Conservation (phyloP, 2,797 vertebrate species). For the Karalla daura region DNA sequence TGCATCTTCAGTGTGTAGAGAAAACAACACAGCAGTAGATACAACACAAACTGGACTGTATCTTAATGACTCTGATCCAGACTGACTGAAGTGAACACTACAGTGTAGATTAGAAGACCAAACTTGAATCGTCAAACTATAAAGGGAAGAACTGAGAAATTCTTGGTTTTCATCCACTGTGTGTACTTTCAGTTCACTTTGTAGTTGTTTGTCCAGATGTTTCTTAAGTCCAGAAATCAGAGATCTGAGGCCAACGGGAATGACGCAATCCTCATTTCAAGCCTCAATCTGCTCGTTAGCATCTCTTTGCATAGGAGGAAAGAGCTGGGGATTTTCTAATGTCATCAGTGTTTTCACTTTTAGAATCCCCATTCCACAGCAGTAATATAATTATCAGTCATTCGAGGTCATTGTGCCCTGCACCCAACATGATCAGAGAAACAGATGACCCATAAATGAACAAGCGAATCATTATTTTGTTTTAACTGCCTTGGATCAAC, state of each 20-base stretch:
- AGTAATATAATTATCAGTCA: not conserved
- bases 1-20: constrained; percentile 2
- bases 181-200: constrained; percentile 16
- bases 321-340: constrained; percentile 16
- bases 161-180: constrained; percentile 21
- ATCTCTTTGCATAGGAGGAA: constrained; percentile 37
- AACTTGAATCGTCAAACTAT: constrained; percentile 20
- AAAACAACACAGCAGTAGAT: not conserved
- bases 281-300: constrained; percentile 41
- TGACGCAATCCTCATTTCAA: constrained; percentile 43
- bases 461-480: constrained; percentile 2
- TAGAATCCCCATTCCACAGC: not conserved
- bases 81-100: not conserved
- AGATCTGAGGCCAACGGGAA: constrained; percentile 38
- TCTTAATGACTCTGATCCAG: not conserved
- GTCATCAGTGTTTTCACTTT: not conserved
- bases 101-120: constrained; percentile 12
- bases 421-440: not conserved
- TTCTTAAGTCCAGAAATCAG: constrained; percentile 8
- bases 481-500: not conserved
- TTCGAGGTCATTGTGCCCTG: too few relatives aligned
- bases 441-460: constrained; percentile 19
- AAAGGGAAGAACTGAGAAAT: constrained; percentile 21
- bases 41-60: constrained; percentile 3
- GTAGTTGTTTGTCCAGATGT: not conserved